Evolutionary conservation across 92 coral and sea anemone genomes (phyloP), one percentile per base, ranked within the genome.

Genomic region (Epizoanthus illoricatus): DNA sequence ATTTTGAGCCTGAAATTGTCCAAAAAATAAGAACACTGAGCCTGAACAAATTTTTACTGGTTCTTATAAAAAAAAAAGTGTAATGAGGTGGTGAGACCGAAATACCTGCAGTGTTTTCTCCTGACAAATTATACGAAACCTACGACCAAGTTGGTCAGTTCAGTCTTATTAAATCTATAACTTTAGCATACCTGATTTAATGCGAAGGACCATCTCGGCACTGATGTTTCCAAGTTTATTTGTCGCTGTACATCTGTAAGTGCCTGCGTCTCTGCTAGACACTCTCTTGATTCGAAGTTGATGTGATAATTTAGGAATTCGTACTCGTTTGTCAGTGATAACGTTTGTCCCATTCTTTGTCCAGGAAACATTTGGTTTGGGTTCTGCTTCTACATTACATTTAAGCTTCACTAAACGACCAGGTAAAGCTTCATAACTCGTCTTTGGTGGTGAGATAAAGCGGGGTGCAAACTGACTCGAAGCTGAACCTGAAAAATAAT

Each of bases 291-390:
- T 76, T 41, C 81, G 81, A 23, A 76, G 70, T 21, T 60, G 57
- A 42, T 43, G 40, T 2, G 17, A 58, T 5, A 0, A 4, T 62
- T 40, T 76, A 10, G 41, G 81, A 62, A 76, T 61, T 61, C 81
- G 81, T 39, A 42, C 47, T 12, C 69, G 17, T 20, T 23, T 61
- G 41, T 7, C 23, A 4, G 59, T 17, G 42, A 61, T 3, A 61
- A 76, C 15, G n/a, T 10, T 40, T 1, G 11, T 52, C 6, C 70
- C 81, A 62, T 76, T 20, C 40, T 45, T 61, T 7, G 81, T 62
- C 81, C 81, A 76, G 54, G 81, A 61, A 41, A 76, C 52, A 36
- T 41, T 76, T 5, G 81, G 39, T 40, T 54, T 57, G n/a, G 81
- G 81, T 0, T 40, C 4, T 7, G 70, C 81, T 2, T 33, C 58